These are phyloP conservation scores for Eilema sororculum DNA, from an alignment of 2,888 invertebrate species.

Conservation along the genomic window DNA sequence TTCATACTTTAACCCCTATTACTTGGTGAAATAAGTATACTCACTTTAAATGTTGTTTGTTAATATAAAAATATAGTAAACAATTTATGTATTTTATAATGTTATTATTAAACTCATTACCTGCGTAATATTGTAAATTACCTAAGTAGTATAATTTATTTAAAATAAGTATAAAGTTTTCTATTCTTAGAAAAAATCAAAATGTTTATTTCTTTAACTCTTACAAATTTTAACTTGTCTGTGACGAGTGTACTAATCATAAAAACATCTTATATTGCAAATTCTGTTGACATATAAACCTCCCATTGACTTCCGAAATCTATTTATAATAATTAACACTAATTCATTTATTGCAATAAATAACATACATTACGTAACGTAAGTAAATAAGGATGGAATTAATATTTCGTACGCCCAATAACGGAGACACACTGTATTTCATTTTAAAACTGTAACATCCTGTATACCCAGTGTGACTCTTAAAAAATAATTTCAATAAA, in stretches of 20 bases:
- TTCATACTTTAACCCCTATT: no score
- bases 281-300: background rate
- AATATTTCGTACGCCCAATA: background rate
- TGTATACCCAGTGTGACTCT: background rate
- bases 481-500: slow-evolving; percentile 38
- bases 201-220: no score
- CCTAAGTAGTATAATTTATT: background rate
- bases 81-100: no score
- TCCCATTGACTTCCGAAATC: background rate
- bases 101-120: no score
- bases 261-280: background rate
- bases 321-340: background rate
- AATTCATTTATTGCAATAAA: background rate
- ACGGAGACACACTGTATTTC: background rate
- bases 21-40: no score
- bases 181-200: background rate
- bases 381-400: background rate
- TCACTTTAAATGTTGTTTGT: no score
- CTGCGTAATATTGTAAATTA: no score
- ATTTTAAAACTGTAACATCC: slow-evolving; percentile 3
- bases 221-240: no score
- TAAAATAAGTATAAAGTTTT: background rate
- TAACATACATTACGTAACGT: background rate
- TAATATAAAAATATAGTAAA: no score
- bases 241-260: no score